Evolutionary conservation across 2,888 invertebrate genomes (phyloP).

Genomic region (Microplitis manilae): DNA sequence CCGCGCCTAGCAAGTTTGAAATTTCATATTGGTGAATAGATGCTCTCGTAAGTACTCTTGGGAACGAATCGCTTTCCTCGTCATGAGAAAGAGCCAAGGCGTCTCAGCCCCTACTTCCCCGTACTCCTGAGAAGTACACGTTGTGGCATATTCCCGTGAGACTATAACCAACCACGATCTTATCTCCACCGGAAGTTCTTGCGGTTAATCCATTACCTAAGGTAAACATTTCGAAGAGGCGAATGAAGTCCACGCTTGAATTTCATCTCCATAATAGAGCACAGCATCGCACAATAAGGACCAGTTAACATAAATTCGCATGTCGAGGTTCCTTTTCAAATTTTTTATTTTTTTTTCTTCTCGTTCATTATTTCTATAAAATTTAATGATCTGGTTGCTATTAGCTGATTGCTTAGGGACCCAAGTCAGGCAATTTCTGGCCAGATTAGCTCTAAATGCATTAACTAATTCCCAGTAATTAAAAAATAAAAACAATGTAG

Average conservation of each 20-base stretch:
- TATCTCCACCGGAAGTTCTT: constrained; percentile 46
- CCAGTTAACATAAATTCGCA: background rate
- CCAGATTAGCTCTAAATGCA: background rate
- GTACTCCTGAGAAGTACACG: constrained; percentile 16
- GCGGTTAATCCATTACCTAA: constrained; percentile 60
- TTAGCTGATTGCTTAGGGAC: constrained; percentile 52
- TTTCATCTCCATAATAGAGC: constrained; percentile 56
- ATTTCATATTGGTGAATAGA: constrained; percentile 40
- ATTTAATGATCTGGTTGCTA: constrained; percentile 54
- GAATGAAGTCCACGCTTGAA: constrained; percentile 61
- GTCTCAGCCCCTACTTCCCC: constrained; percentile 5
- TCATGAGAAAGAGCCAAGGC: constrained; percentile 13
- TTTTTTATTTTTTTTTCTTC: constrained; percentile 33
- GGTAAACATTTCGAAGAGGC: constrained; percentile 58
- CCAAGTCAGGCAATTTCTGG: background rate
- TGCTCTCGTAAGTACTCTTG: constrained; percentile 36
- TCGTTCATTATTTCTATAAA: constrained; percentile 7
- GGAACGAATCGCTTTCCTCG: constrained; percentile 40
- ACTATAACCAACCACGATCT: constrained; percentile 28
- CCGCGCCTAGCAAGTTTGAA: constrained; percentile 26
- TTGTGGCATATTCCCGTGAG: constrained; percentile 36
- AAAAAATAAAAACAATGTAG: background rate
- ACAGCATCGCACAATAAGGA: constrained; percentile 10
- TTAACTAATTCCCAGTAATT: constrained; percentile 1
- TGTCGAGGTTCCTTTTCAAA: too few relatives aligned